Evolutionary conservation across 2,888 invertebrate genomes (phyloP).

Genomic region (Megaustenia siamemsis): DNA sequence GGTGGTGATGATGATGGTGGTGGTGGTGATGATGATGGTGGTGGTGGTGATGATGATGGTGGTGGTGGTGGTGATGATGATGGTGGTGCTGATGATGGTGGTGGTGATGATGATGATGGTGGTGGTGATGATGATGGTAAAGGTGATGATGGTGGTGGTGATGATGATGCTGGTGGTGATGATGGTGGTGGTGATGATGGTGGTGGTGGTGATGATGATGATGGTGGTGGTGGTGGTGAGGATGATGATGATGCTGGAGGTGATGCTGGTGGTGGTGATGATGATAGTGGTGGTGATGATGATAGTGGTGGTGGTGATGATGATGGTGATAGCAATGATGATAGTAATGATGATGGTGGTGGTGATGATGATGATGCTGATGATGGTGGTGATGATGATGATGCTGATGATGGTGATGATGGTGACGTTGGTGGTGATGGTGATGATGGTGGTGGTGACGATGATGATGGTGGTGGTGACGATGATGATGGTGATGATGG

Average conservation of each 20-base stretch:
- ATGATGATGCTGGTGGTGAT: no score
- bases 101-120: not conserved
- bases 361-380: no score
- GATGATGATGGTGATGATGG: no score
- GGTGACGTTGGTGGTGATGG: constrained; percentile 45
- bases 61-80: not conserved
- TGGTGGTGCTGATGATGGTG: no score
- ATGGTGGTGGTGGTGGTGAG: no score
- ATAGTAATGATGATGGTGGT: no score
- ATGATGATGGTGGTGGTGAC: no score
- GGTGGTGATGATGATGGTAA: not conserved
- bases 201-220: not conserved
- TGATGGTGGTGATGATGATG: no score
- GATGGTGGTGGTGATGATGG: not conserved
- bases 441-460: not conserved
- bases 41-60: not conserved
- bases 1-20: not conserved
- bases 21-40: not conserved
- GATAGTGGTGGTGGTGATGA: not conserved
- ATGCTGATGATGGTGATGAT: no score
- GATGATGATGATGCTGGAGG: no score
- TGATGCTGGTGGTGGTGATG: no score
- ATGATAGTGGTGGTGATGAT: not conserved
- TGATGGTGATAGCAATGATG: not conserved
- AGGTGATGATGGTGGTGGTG: no score